Evolutionary conservation across 2,797 vertebrate genomes (phyloP), one percentile per base, ranked within the genome.

Genomic region (Phoxinus dragarum): DNA sequence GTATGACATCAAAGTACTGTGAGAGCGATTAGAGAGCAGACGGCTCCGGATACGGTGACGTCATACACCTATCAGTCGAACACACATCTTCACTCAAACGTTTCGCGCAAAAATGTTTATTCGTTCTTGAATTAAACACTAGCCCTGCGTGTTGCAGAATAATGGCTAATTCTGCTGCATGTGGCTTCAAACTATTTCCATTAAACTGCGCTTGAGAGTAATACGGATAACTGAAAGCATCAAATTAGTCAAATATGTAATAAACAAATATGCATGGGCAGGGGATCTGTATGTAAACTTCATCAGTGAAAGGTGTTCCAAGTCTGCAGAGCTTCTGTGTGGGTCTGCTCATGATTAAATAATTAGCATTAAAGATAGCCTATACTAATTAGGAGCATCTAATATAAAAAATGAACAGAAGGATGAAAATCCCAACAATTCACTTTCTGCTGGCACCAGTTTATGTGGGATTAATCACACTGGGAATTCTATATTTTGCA

Each of bases 321-420:
- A 52, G n/a, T 49, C 77, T 31, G 5, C 9, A 6, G 40, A 66
- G 40, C 27, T 66, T 34, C 40, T 66, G 40, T 79, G 56, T 31
- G 40, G 27, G 56, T 31, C 77, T 80, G 31, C 14, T 81, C 23
- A 27, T 81, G 47, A 40, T 54, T 9, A n/a, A 74, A 74, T 49
- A 82, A 44, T 73, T 17, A 71, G 56, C 67, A 69, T 71, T 54
- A 56, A 71, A 69, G 44, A 71, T 69, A 81, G 36, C 80, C n/a
- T 42, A 27, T 27, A 64, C 36, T 74, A 82, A 61, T 61, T 82
- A 61, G 38, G 3, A 74, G 27, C 54, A 47, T 31, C 27, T 74
- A 74, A 82, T 23, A 44, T 23, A 34, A 74, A 73, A 34, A 10
- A 34, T 34, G 17, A 59, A 73, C 27, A 36, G 69, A 61, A 34